These are phyloP conservation scores for Alfaro cultratus DNA, from an alignment of 2,797 vertebrate species.

Conservation along the genomic window DNA sequence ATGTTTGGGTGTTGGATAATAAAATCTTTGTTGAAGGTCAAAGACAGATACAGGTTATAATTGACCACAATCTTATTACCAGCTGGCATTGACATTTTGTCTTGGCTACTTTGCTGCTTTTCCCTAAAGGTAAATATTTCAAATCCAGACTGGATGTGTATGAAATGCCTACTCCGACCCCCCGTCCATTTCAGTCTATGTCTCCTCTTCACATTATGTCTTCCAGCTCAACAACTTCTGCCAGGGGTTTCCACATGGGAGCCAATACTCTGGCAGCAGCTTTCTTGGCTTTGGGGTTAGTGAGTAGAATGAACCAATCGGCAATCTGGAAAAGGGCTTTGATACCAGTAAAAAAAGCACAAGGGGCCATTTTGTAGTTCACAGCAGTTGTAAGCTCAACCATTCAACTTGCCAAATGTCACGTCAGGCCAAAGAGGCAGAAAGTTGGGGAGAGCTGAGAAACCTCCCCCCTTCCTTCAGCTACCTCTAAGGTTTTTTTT, in stretches of 20 bases:
- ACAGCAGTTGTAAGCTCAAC: slow-evolving; percentile 59
- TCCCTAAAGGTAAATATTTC: slow-evolving; percentile 36
- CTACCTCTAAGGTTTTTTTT: slow-evolving; percentile 14
- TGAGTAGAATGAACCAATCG: slow-evolving; percentile 69
- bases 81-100: slow-evolving; percentile 22
- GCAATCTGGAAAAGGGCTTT: slow-evolving; percentile 63
- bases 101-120: slow-evolving; percentile 22
- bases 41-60: slow-evolving; percentile 26
- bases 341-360: slow-evolving; percentile 57
- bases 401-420: slow-evolving; percentile 67
- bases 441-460: slow-evolving; percentile 18
- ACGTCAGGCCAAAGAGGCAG: slow-evolving; percentile 50
- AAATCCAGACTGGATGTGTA: slow-evolving; percentile 38
- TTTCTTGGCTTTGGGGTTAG: slow-evolving; percentile 52
- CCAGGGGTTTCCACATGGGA: slow-evolving; percentile 70
- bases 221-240: slow-evolving; percentile 56
- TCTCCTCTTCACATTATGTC: slow-evolving; percentile 27
- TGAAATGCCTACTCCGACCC: slow-evolving; percentile 26
- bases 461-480: background rate
- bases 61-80: slow-evolving; percentile 19
- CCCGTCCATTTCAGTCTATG: background rate
- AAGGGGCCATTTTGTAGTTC: slow-evolving; percentile 60
- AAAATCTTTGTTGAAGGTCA: slow-evolving; percentile 9
- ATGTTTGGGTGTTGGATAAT: background rate
- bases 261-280: slow-evolving; percentile 61